Evolutionary conservation across 2,113 vertebrate genomes (phyloP), one percentile per base, ranked within the genome.

Genomic region (Rhinogobius similis): DNA sequence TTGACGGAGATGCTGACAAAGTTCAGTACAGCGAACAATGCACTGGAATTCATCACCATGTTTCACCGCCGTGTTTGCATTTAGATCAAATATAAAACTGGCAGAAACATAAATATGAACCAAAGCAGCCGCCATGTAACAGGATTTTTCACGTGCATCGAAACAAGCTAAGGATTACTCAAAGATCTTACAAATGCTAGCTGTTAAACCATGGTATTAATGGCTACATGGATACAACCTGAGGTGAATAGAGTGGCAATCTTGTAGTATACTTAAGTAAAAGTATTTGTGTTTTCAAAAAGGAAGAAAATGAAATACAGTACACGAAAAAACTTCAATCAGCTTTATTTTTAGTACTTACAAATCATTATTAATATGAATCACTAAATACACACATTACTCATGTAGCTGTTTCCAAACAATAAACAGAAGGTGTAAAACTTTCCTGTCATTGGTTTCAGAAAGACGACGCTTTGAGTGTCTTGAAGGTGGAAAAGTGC

Each of bases 1-100:
- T 20, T 61, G 23, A 66, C 50, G 12, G 59, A n/a, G n/a, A 32
- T 7, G 62, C 39, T 63, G 62, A 63, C 38, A 63, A 61, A 61
- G 29, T 61, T 61, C 29, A 36, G 21, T 61, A 61, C 32, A n/a
- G 29, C 29, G 4, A 32, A 21, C 27, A 11, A n/a, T 10, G 6
- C 58, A 0, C 58, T 5, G 18, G 13, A 38, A 61, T 58, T 58
- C 26, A 58, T 46, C 1, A 50, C 20, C 56, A 16, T 0, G 24
- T 44, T 64, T 23, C n/a, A 10, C 21, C 36, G 29, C 0, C 16
- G 9, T 4, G 16, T 1, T 27, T 20, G 18, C 3, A 21, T 68
- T 65, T 26, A 38, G 36, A 61, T 38, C 29, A n/a, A 21, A 10
- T 10, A 61, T 36, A 36, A 29, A 61, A 10, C 4, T 61, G 58